These are phyloP conservation scores for Chloebia gouldiae DNA, from an alignment of 2,113 vertebrate species.

Conservation along the genomic window DNA sequence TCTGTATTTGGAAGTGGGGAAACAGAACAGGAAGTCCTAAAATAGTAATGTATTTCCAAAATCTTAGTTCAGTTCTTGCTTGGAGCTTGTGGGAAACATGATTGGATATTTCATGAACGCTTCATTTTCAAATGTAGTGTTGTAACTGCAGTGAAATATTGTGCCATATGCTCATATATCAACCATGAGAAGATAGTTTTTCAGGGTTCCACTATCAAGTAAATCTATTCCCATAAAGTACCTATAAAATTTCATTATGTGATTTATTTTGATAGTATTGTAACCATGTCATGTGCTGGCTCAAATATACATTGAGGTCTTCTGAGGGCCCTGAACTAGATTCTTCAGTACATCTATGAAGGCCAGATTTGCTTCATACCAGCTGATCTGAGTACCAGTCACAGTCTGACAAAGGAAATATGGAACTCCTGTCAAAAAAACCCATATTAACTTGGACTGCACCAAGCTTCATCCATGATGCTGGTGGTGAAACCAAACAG, in stretches of 20 bases:
- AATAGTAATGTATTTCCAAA: background rate
- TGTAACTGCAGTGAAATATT: background rate
- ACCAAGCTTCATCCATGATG: background rate
- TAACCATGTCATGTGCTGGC: background rate
- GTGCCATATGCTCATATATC: background rate
- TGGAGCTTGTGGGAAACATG: background rate
- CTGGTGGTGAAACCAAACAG: background rate
- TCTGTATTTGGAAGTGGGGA: background rate
- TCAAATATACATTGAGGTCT: background rate
- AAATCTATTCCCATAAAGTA: background rate
- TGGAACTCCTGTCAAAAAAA: background rate
- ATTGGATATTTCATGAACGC: accelerated
- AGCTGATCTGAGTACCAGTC: background rate
- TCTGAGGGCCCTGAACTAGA: background rate
- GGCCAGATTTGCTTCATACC: background rate
- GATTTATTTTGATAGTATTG: background rate
- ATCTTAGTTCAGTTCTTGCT: background rate
- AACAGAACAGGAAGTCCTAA: background rate
- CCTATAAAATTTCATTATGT: background rate
- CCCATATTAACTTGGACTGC: background rate
- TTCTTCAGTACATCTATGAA: background rate
- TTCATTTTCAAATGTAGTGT: background rate
- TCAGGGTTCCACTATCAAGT: background rate
- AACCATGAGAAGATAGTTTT: background rate
- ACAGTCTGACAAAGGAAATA: background rate